Conservation (phyloP, 2,797 vertebrate species). For the Spinus pinus region DNA sequence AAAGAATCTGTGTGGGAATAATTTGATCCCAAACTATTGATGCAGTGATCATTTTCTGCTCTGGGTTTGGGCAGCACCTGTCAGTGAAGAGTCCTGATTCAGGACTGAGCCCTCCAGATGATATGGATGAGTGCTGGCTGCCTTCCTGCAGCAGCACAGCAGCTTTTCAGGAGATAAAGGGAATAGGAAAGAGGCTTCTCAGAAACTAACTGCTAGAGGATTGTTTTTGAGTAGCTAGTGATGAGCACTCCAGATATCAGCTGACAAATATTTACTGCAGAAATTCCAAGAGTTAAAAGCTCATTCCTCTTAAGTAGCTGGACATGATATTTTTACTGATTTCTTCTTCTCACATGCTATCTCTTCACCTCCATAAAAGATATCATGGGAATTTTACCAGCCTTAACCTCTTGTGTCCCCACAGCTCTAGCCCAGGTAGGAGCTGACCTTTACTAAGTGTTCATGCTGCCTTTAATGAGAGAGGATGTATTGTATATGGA, state of each 20-base stretch:
- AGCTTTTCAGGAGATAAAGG: conserved; percentile 3
- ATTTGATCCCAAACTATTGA: not conserved
- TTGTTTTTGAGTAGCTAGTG: not conserved
- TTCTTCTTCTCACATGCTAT: conserved; percentile 5
- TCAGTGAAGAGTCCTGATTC: not conserved
- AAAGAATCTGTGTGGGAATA: not conserved
- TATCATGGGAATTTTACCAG: conserved; percentile 35
- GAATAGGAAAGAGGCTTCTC: not conserved
- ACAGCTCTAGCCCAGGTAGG: conserved; percentile 36
- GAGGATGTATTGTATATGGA: conserved; percentile 42
- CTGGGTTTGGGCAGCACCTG: not conserved
- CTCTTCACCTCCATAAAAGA: not conserved
- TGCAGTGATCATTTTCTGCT: not conserved
- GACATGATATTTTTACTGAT: not conserved
- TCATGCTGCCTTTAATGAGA: conserved; percentile 26
- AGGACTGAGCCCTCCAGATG: not conserved
- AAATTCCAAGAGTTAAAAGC: conserved; percentile 33
- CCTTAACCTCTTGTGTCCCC: conserved; percentile 50
- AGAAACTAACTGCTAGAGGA: not conserved
- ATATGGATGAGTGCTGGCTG: not conserved
- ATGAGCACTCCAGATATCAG: not conserved
- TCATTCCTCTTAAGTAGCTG: not conserved
- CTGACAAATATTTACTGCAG: conserved; percentile 6
- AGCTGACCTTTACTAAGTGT: conserved; percentile 53
- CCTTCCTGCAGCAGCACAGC: not conserved